Percentiles rank a stretch among this genome's conserved stretches.
These are phyloP conservation scores for Eumacrocentrus americanus DNA, from an alignment of 2,888 invertebrate species.

Conservation along the genomic window DNA sequence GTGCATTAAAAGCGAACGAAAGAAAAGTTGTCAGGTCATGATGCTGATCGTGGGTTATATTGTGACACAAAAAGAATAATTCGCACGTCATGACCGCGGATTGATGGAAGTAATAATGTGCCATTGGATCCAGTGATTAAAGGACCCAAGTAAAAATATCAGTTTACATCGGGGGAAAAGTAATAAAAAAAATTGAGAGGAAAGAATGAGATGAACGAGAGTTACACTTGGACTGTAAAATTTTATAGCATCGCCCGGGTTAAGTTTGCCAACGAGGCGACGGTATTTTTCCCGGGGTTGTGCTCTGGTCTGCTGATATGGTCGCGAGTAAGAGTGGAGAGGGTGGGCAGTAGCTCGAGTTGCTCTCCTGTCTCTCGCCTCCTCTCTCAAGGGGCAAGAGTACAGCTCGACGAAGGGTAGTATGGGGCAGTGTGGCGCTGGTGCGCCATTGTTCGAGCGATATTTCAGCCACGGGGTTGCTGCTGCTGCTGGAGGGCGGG, in stretches of 20 bases:
- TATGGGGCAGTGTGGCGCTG: constrained; percentile 36
- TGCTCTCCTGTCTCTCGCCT: constrained; percentile 30
- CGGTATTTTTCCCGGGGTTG: constrained; percentile 49
- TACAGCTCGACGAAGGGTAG: constrained; percentile 7
- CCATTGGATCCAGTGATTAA: no score
- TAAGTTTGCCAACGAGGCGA: constrained; percentile 48
- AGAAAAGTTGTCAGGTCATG: constrained; percentile 27
- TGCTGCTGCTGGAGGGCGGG: constrained; percentile 44
- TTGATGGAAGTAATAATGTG: no score
- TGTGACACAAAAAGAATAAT: constrained; percentile 19
- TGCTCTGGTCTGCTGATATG: constrained; percentile 31
- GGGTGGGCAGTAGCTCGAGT: constrained; percentile 27
- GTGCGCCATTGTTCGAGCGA: constrained; percentile 60
- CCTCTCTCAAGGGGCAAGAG: constrained; percentile 21
- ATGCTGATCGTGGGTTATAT: constrained; percentile 17
- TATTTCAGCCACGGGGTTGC: constrained; percentile 58
- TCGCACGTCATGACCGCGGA: constrained; percentile 15
- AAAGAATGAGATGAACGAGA: constrained; percentile 27
- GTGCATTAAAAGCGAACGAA: constrained; percentile 21
- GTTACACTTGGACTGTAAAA: constrained; percentile 51
- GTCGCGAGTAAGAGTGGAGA: constrained; percentile 19
- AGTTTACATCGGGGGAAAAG: no score
- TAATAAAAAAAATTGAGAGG: no score
- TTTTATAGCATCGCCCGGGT: constrained; percentile 49
- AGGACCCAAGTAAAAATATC: no score